Evolutionary conservation across 2,888 invertebrate species (phyloP).

Genomic region (Dichetophora obliterata): DNA sequence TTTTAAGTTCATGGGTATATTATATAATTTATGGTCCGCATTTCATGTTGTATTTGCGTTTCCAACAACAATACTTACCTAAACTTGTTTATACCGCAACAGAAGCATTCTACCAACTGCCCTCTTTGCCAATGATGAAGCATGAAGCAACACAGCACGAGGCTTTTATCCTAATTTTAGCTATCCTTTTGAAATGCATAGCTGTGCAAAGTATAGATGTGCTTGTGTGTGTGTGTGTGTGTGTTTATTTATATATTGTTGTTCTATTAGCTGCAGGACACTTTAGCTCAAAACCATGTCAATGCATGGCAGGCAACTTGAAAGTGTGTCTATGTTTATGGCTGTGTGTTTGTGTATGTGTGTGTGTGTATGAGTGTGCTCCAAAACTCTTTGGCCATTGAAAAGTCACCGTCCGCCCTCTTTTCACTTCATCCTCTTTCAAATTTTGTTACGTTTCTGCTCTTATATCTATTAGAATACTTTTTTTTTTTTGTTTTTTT

Average conservation of each 20-base stretch:
- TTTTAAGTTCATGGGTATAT: slow-evolving; percentile 17
- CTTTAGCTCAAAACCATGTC: slow-evolving; percentile 15
- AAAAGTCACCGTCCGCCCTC: background rate
- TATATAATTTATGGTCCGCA: background rate
- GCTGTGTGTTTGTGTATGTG: background rate
- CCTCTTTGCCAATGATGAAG: background rate
- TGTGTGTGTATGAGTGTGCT: background rate
- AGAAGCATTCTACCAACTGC: background rate
- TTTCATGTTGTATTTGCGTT: background rate
- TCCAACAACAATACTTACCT: background rate
- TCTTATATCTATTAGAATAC: background rate
- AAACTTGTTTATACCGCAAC: background rate
- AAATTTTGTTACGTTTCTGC: background rate
- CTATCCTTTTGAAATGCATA: no score
- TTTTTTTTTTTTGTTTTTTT: slow-evolving; percentile 29
- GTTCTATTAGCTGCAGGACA: slow-evolving; percentile 33
- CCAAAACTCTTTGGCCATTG: no score
- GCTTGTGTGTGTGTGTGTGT: background rate
- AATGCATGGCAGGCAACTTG: background rate
- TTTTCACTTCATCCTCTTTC: background rate
- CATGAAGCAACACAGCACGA: background rate
- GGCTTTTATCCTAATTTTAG: no score
- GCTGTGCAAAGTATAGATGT: no score
- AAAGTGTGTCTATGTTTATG: background rate
- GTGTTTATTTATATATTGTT: background rate